Conservation (phyloP, 2,888 invertebrate species). For the Eueremaeus valkanovi region DNA sequence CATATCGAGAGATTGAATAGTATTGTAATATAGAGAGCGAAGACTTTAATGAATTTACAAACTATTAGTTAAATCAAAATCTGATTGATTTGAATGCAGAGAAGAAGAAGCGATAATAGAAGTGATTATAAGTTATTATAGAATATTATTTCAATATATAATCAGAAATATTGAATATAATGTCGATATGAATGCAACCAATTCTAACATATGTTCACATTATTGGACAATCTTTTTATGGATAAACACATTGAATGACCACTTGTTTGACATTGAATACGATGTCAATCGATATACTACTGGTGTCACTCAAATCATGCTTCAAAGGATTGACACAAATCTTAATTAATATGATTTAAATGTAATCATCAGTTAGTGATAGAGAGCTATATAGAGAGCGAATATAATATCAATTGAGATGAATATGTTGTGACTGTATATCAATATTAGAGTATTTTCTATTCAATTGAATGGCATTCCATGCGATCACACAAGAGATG, state of each 20-base stretch:
- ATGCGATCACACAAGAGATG: not conserved
- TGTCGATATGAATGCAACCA: not conserved
- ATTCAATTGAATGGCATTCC: not conserved
- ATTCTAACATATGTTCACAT: constrained; percentile 27
- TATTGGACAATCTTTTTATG: not conserved
- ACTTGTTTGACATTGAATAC: not conserved
- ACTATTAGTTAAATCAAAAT: not conserved
- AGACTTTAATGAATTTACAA: not conserved
- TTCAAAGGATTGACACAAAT: not conserved
- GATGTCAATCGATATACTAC: not conserved
- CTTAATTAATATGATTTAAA: not conserved
- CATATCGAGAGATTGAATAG: not conserved
- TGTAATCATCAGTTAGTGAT: not conserved
- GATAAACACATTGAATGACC: not conserved
- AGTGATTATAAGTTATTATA: not conserved
- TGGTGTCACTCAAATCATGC: not conserved
- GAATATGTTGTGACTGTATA: not conserved
- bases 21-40: not conserved
- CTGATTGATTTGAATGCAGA: not conserved
- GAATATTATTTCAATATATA: not conserved
- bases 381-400: not conserved
- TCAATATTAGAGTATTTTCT: not conserved
- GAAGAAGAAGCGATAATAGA: not conserved
- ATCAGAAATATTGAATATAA: not conserved
- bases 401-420: not conserved